Conservation (phyloP, 2,797 vertebrate genomes). For the Trachops cirrhosus region DNA sequence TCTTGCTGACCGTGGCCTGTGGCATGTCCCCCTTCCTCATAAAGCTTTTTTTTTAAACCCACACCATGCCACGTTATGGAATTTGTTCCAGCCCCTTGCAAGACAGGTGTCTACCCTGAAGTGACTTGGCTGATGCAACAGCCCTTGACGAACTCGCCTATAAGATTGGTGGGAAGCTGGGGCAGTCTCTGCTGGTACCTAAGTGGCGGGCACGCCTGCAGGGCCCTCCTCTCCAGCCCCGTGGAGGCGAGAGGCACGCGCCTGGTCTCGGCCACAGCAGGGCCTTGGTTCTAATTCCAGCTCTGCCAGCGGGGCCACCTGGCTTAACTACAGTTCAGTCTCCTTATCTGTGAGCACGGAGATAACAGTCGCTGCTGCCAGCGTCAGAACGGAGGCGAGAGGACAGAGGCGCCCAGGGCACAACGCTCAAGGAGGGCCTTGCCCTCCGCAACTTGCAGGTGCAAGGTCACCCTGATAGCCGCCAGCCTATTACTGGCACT, state of each 20-base stretch:
- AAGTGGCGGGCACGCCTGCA: background rate
- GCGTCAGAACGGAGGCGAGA: background rate
- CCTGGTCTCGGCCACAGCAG: background rate
- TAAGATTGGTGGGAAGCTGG: background rate
- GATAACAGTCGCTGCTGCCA: background rate
- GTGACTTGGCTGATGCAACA: background rate
- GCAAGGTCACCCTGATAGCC: background rate
- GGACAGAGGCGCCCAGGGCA: background rate
- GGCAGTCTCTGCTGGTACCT: background rate
- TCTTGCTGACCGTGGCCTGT: background rate
- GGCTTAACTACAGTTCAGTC: background rate
- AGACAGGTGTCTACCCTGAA: background rate
- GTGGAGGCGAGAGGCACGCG: rapidly evolving
- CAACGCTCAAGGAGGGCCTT: background rate
- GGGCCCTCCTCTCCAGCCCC: background rate
- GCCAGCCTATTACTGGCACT: background rate
- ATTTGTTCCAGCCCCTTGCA: background rate
- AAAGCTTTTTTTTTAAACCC: background rate
- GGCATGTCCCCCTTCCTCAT: background rate
- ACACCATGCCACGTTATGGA: background rate
- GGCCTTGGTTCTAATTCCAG: background rate
- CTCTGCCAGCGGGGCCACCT: background rate
- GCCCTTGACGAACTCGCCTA: background rate
- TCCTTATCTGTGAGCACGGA: background rate
- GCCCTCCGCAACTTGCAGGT: background rate